Base-by-base conservation (phyloP, 1,140 invertebrate species). In the Hydropsyche tenuis region DNA sequence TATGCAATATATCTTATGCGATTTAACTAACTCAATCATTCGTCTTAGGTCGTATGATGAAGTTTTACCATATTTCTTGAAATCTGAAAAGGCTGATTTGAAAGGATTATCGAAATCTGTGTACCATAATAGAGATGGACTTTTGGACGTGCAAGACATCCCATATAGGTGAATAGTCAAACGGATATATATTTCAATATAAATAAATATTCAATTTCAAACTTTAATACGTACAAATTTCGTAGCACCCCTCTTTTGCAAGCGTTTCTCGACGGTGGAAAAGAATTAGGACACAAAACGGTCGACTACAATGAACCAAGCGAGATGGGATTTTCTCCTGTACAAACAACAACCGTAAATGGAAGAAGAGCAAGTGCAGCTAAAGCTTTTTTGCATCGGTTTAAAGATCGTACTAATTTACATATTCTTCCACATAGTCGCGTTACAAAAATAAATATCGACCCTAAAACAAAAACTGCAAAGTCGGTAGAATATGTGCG, bases 1-100 rank as follows among this genome's bases (percentile, higher is more conserved):
- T 79, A 85, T n/a, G n/a, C n/a, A n/a, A n/a, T n/a, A n/a, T n/a
- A n/a, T n/a, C n/a, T n/a, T n/a, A n/a, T n/a, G n/a, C n/a, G n/a
- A n/a, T n/a, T n/a, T n/a, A n/a, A n/a, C n/a, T n/a, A n/a, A n/a
- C n/a, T n/a, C n/a, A 60, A 18, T 3, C 1, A 25, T 5, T 1
- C 1, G 9, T 53, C 80, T 18, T 72, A 85, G 83, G 93, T 89
- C 89, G 18, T 95, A 93, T 79, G 82, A 87, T 4, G 89, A 92
- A 0, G 86, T 92, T 0, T 80, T 92, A 5, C 89, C 89, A 0
- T 93, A 91, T 78, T 93, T 88, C 73, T 81, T 85, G 51, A 88
- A 88, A 79, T 86, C 85, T 0, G 89, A 90, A 79, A 79, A 81
- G 14, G 89, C 90, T 1, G 3, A 77, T 84, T 78, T 90, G 12